Conservation (phyloP, 2,113 vertebrate species). For the Nibea coibor region DNA sequence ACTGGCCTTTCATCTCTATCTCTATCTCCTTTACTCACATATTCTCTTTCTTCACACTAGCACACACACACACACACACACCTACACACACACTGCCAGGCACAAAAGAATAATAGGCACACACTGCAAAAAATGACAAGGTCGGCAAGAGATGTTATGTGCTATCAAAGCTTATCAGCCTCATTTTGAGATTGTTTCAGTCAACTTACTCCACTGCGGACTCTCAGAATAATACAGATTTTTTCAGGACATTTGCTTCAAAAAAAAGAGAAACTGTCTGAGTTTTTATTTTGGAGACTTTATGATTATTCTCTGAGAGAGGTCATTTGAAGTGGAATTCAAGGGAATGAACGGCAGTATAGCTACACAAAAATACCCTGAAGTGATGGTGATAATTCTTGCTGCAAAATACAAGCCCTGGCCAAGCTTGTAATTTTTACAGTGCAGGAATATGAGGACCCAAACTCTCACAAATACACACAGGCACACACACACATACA, state of each 20-base stretch:
- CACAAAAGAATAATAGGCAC: constrained; percentile 37
- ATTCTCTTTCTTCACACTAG: constrained; percentile 48
- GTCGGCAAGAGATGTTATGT: constrained; percentile 15
- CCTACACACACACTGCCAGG: not conserved
- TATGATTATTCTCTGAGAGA: constrained; percentile 21
- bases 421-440: constrained; percentile 45
- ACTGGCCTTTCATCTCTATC: constrained; percentile 53
- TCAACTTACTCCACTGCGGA: not conserved
- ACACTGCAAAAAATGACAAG: constrained; percentile 38
- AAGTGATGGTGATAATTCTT: constrained; percentile 25
- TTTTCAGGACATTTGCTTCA: constrained; percentile 24
- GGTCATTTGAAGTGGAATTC: constrained; percentile 16
- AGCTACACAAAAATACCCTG: constrained; percentile 9
- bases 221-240: constrained; percentile 1
- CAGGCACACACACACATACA: too few relatives aligned
- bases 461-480: not conserved
- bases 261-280: constrained; percentile 16
- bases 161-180: constrained; percentile 26
- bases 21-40: constrained; percentile 32
- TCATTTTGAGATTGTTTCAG: constrained; percentile 21
- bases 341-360: constrained; percentile 2
- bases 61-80: too few relatives aligned
- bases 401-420: constrained; percentile 28
- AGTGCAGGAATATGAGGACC: constrained; percentile 27
- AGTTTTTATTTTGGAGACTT: constrained; percentile 1